Evolutionary conservation across 2,113 vertebrate species (phyloP).

Genomic region (Indicator maculatus): DNA sequence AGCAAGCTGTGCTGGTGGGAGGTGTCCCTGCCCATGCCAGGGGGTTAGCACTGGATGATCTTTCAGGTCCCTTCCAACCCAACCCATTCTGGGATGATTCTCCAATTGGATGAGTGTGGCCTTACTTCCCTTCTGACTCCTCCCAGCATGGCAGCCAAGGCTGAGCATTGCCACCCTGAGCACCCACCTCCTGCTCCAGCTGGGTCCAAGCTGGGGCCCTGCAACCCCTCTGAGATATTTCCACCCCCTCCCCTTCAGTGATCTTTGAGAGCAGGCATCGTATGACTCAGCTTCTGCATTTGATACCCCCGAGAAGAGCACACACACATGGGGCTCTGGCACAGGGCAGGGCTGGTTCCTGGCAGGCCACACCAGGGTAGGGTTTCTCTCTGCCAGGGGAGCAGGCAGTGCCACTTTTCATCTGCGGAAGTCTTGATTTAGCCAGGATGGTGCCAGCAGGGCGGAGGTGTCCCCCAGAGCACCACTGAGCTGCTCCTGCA

Average conservation of each 20-base stretch:
- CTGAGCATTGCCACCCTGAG: background rate
- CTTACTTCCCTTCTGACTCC: background rate
- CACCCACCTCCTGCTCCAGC: background rate
- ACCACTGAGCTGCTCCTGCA: background rate
- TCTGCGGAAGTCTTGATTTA: background rate
- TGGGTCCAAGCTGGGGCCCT: background rate
- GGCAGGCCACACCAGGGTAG: background rate
- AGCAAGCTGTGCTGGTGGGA: too few species aligned
- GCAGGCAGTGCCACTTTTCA: background rate
- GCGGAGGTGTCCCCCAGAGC: background rate
- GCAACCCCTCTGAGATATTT: background rate
- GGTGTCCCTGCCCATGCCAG: too few species aligned
- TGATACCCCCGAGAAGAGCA: constrained; percentile 11
- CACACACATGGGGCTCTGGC: constrained; percentile 22
- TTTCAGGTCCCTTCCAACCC: too few species aligned
- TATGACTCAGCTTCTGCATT: constrained; percentile 60
- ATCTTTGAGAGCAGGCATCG: background rate
- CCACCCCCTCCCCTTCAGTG: background rate
- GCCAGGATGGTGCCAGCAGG: background rate
- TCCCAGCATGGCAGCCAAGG: background rate
- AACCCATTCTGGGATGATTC: too few species aligned
- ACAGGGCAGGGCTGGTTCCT: background rate
- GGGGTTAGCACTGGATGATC: too few species aligned
- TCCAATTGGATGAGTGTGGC: background rate
- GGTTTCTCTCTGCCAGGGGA: constrained; percentile 30